Conservation (phyloP, 2,888 invertebrate species). For the Vandiemenella viatica region DNA sequence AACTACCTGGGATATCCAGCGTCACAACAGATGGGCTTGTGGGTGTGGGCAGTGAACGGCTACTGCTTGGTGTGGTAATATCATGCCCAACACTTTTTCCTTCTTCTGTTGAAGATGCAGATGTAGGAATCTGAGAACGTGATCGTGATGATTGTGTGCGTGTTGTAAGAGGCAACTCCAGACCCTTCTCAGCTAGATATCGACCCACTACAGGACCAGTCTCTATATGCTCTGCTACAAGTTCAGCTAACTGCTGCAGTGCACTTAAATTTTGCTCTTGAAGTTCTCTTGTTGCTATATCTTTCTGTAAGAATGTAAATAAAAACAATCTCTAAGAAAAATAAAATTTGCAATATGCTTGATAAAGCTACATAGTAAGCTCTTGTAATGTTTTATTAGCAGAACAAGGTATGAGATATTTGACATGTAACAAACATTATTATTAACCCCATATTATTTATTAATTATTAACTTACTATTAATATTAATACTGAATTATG, state of each 20-base stretch:
- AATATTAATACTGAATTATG: no score
- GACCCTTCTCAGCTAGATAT: slow-evolving; percentile 25
- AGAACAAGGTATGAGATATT: no score
- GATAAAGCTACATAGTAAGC: no score
- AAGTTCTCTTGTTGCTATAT: slow-evolving; percentile 40
- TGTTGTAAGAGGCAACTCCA: slow-evolving; percentile 23
- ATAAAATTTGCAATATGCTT: no score
- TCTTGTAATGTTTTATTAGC: no score
- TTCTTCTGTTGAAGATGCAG: background rate
- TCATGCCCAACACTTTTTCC: no score
- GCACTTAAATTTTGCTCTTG: slow-evolving; percentile 40
- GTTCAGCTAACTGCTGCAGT: slow-evolving; percentile 38
- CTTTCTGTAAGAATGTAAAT: slow-evolving; percentile 30
- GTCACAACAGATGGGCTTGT: background rate
- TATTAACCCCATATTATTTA: no score
- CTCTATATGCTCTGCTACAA: slow-evolving; percentile 30
- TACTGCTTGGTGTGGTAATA: background rate
- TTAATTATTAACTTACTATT: no score
- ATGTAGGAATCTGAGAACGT: background rate
- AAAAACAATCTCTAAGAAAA: no score
- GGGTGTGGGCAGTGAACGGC: background rate
- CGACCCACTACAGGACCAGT: slow-evolving; percentile 29
- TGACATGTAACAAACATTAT: no score
- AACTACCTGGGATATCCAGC: no score
- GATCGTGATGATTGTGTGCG: background rate